Base-by-base conservation (phyloP, 2,888 invertebrate genomes). In the Drosophila merina region DNA sequence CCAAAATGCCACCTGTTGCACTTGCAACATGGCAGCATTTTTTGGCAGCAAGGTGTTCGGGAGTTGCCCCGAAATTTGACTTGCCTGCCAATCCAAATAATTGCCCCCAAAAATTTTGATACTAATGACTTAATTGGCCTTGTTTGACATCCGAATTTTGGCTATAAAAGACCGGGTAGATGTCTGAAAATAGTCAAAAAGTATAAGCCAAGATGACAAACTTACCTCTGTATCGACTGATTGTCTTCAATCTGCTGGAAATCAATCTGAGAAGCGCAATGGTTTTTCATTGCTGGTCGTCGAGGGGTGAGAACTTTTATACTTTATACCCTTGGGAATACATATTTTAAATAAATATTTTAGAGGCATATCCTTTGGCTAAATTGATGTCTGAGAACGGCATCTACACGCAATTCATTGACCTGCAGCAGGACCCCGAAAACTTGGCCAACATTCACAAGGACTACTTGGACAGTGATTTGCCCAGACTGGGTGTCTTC, bases 251-350 rank as follows among this genome's bases (percentile, higher is more conserved):
- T 77, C 88, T 90, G 59, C 36, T 88, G 33, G 71, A 86, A 51
- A 62, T 72, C 0, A 79, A 86, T 52, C 68, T 89, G 30, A 56
- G 54, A 9, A 78, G 76, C 74, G 67, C 89, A 1, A 70, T 85
- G 0, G 59, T 90, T 12, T 88, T 90, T 66, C 88, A 90, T 59
- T 91, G 91, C 47, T 91, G 90, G 90, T 55, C 72, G 3, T 5
- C 50, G 10, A 51, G 40, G 62, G 78, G 91, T 90, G 28, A 51
- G 38, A n/a, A 0, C 30, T 31, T 8, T 2, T 9, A 2, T 9
- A 3, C 26, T n/a, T n/a, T n/a, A n/a, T n/a, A n/a, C 10, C 8
- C n/a, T 30, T 6, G 9, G n/a, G 1, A 36, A 20, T 20, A 20
- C 0, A 6, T n/a, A 2, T 7, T 10, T 28, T n/a, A 54, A n/a